Base-by-base conservation (phyloP, 1,140 invertebrate species). In the Caenorhabditis elegans region DNA sequence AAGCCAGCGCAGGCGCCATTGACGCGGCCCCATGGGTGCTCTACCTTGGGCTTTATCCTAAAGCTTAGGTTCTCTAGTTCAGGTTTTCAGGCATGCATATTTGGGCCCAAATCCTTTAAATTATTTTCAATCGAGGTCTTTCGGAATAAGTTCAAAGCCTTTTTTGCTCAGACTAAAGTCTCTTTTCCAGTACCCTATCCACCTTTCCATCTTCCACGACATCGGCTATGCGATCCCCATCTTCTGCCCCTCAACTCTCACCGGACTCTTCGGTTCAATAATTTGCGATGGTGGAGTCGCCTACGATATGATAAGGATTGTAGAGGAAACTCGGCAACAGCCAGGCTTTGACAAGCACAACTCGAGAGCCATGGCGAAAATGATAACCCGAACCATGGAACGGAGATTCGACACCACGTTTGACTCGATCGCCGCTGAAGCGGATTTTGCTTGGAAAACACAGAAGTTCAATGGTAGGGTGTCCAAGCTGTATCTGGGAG, bases 181-280 rank as follows among this genome's bases (percentile, higher is more conserved):
- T n/a, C n/a, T n/a, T n/a, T 70, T 70, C 22, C 60, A 70, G 60
- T 70, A 70, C 13, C 60, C 60, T 0, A 70, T 70, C 34, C 60
- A 70, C 43, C 60, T 39, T 39, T 39, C 11, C 26, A 26, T 39
- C 34, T 70, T 39, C 60, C 36, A 70, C 43, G 60, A 70, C 19
- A 70, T 70, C 43, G 60, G 60, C 36, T 39, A 34, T 70, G 60
- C 60, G 39, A 70, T 39, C 10, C 60, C 60, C 8, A 39, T 70
- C 34, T 39, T 39, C 22, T 70, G 60, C 43, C 60, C 60, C 3
- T 31, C 60, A 39, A 34, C 13, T 39, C 34, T 39, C 1, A 70
- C 17, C n/a, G 60, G 34, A 0, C 8, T 70, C 0, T 11, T 34
- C 13, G 60, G 60, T n/a, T n/a, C n/a, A n/a, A 39, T 70, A 34